Evolutionary conservation across 2,113 vertebrate species (phyloP).

Genomic region (Carassius auratus): DNA sequence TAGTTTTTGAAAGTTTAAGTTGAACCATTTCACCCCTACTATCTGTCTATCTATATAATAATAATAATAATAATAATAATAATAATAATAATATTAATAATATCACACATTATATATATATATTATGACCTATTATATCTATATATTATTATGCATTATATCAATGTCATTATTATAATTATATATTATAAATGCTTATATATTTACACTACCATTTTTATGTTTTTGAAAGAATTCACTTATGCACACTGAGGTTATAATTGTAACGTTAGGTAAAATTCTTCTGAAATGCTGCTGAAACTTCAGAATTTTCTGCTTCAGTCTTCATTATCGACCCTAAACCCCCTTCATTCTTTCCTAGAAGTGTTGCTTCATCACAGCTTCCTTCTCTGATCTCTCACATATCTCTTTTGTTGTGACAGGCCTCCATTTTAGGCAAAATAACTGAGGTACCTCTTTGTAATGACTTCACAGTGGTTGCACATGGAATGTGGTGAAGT

Average conservation of each 20-base stretch:
- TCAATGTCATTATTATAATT: no score
- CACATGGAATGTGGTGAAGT: constrained; percentile 63
- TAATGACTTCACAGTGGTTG: constrained; percentile 60
- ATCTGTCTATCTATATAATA: no score
- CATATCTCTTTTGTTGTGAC: constrained; percentile 66
- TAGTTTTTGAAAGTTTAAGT: no score
- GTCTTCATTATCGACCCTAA: neutral
- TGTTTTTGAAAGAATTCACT: neutral
- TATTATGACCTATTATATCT: no score
- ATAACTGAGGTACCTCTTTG: constrained; percentile 81
- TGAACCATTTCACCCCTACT: no score
- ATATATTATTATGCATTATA: no score
- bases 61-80: no score
- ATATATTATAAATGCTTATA: neutral
- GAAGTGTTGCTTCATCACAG: constrained; percentile 43
- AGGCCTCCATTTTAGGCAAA: constrained; percentile 79
- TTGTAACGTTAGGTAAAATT: neutral
- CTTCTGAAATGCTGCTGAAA: no score
- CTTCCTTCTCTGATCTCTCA: constrained; percentile 48
- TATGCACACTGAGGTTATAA: neutral
- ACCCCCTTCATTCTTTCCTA: constrained; percentile 35
- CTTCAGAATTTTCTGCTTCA: neutral
- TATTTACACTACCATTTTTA: neutral
- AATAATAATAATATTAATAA: no score
- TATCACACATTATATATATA: no score